Percentiles rank a stretch among this genome's conserved stretches.
Evolutionary conservation across 2,113 vertebrate species (phyloP).

Genomic region (Myotis lucifugus): DNA sequence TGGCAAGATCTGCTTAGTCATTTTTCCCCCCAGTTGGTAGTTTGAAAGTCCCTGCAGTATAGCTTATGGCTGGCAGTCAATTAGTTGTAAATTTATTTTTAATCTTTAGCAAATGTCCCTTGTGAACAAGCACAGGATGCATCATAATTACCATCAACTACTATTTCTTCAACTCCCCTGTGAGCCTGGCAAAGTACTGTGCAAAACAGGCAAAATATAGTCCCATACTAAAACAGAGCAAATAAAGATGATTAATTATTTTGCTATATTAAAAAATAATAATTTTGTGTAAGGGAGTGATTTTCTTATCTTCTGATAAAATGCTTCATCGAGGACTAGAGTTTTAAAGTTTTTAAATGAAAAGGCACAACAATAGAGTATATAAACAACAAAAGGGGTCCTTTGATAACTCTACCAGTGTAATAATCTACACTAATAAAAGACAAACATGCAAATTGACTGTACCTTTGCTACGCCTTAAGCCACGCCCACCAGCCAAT

Average conservation of each 20-base stretch:
- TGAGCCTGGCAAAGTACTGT: slow-evolving; percentile 32
- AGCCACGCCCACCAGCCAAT: too few species aligned
- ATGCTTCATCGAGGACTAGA: neutral
- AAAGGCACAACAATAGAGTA: neutral
- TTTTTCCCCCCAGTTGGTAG: slow-evolving; percentile 56
- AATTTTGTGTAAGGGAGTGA: slow-evolving; percentile 7
- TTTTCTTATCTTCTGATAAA: slow-evolving; percentile 64
- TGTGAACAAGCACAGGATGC: slow-evolving; percentile 30
- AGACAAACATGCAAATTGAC: too few species aligned
- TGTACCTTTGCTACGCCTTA: too few species aligned
- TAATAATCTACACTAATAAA: neutral
- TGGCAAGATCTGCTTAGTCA: slow-evolving; percentile 51
- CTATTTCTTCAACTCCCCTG: slow-evolving; percentile 37
- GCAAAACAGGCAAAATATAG: slow-evolving; percentile 46
- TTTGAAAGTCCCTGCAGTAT: slow-evolving; percentile 51
- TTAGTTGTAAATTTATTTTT: slow-evolving; percentile 78
- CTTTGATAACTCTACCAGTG: neutral
- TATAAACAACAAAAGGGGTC: neutral
- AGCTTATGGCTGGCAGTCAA: slow-evolving; percentile 65
- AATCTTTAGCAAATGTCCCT: slow-evolving; percentile 70
- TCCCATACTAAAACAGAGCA: slow-evolving; percentile 23
- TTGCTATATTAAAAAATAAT: slow-evolving; percentile 42
- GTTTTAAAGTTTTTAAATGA: slow-evolving; percentile 1
- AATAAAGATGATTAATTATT: slow-evolving; percentile 48
- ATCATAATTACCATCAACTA: slow-evolving; percentile 49